A percentile compares a stretch with the other conserved stretches of the same genome.
These are phyloP conservation scores for Eupelmus urozonus DNA, from an alignment of 2,888 invertebrate species.

Conservation along the genomic window DNA sequence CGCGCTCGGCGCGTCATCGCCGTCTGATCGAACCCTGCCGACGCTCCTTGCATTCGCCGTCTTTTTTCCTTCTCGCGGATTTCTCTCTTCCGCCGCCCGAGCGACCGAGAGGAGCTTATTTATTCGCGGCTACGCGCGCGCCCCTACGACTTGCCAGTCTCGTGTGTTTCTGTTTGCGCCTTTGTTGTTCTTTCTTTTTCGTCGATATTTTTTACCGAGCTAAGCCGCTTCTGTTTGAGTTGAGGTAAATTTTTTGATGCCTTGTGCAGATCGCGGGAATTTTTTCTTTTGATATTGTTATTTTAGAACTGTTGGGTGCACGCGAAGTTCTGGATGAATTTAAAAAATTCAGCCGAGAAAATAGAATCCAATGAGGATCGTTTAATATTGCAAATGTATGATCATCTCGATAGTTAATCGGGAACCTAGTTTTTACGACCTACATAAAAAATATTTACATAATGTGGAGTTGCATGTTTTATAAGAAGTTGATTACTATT, in stretches of 20 bases:
- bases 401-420: constrained; percentile 38
- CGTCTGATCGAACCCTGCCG: constrained; percentile 49
- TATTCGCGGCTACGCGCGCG: too few relatives aligned
- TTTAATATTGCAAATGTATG: background rate
- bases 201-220: background rate
- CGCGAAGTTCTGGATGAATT: too few relatives aligned
- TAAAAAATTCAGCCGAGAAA: too few relatives aligned
- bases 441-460: constrained; percentile 32
- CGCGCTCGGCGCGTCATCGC: constrained; percentile 37
- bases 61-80: background rate
- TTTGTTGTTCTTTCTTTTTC: background rate
- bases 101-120: too few relatives aligned
- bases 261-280: constrained; percentile 9
- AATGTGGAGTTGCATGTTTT: constrained; percentile 19
- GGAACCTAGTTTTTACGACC: constrained; percentile 36
- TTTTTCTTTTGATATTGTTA: too few relatives aligned
- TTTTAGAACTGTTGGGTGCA: too few relatives aligned
- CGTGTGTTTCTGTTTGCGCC: background rate
- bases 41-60: background rate
- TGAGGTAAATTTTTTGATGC: constrained; percentile 18
- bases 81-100: background rate
- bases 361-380: background rate
- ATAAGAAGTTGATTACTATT: constrained; percentile 14
- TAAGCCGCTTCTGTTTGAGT: constrained; percentile 39
- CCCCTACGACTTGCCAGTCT: too few relatives aligned